phyloP scores from a whole-genome alignment of 2,797 vertebrate species.

The Choloepus didactylus region DNA sequence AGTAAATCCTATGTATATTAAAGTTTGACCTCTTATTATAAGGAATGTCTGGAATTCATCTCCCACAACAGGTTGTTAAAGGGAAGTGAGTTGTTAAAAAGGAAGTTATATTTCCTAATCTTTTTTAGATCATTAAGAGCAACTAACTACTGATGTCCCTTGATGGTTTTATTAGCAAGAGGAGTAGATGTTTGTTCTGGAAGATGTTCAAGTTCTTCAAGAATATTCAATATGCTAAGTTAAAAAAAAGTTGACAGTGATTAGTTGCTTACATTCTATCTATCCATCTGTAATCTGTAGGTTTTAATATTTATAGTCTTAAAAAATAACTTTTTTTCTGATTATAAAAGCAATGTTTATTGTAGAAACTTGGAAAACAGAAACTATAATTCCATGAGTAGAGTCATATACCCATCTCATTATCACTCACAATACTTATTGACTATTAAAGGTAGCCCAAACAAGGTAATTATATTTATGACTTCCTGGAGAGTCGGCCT shows the following conservation, averaged over 20 bases:
- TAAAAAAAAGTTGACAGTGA: neutral
- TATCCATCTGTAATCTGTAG: neutral
- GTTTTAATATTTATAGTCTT: neutral
- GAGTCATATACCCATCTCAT: neutral
- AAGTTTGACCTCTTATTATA: neutral
- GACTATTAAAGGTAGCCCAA: neutral
- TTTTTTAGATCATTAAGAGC: neutral
- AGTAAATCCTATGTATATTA: neutral
- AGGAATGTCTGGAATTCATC: neutral
- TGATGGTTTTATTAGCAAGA: neutral
- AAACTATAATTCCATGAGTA: neutral
- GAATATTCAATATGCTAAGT: neutral
- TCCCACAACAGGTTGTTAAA: neutral
- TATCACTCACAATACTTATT: neutral
- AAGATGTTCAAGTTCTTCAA: neutral
- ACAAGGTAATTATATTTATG: neutral
- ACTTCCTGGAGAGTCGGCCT: neutral
- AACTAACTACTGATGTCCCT: neutral
- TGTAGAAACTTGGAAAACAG: slow-evolving; percentile 24
- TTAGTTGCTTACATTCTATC: neutral
- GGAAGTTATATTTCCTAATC: neutral
- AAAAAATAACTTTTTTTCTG: neutral
- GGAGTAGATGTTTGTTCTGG: neutral
- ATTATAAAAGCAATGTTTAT: slow-evolving; percentile 14
- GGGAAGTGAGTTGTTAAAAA: no score